Percentiles rank a stretch among this genome's conserved stretches.
These are phyloP conservation scores for Tridacna gigas DNA, from an alignment of 2,888 invertebrate genomes.

Conservation along the genomic window DNA sequence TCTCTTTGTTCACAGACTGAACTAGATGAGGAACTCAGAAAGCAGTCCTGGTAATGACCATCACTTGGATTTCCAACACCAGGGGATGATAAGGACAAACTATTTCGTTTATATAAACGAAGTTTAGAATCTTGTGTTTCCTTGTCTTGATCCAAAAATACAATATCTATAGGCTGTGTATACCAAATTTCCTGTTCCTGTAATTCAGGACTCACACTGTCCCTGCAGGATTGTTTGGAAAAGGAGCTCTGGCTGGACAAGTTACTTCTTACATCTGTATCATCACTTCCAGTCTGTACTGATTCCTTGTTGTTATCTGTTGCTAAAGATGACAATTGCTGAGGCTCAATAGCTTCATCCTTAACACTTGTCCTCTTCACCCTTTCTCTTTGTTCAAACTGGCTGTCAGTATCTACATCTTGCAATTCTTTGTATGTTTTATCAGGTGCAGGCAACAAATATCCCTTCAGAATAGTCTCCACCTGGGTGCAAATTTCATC, in stretches of 20 bases:
- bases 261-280: not conserved
- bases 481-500: conserved; percentile 71
- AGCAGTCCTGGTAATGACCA: conserved; percentile 17
- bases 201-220: conserved; percentile 71
- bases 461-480: conserved; percentile 72
- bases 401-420: conserved; percentile 51
- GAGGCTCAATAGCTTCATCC: not conserved
- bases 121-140: conserved; percentile 59
- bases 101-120: conserved; percentile 74
- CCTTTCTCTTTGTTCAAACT: conserved; percentile 40
- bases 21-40: conserved; percentile 44
- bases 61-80: conserved; percentile 11
- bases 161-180: conserved; percentile 74
- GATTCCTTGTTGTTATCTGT: not conserved
- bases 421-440: conserved; percentile 63
- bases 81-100: conserved; percentile 64
- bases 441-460: conserved; percentile 62
- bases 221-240: conserved; percentile 37
- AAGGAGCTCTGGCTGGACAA: not conserved
- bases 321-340: not conserved
- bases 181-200: conserved; percentile 79
- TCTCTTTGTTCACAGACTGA: conserved; percentile 36
- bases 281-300: not conserved
- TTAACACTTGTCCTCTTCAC: conserved; percentile 7
- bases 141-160: conserved; percentile 62